phyloP scores from a whole-genome alignment of 1,140 invertebrate genomes.

The Eumeta japonica region DNA sequence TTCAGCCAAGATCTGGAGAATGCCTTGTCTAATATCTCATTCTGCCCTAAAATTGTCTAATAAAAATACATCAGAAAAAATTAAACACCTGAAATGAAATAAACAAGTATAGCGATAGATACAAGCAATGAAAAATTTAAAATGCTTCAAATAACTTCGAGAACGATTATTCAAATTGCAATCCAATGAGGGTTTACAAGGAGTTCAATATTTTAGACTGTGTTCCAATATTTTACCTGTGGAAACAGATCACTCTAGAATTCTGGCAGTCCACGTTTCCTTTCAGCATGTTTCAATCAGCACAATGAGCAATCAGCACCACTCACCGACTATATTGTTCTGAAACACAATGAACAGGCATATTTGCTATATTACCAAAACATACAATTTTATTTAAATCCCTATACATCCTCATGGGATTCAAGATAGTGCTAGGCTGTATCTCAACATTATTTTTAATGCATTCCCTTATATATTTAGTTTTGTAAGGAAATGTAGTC shows the following conservation, averaged over 20 bases:
- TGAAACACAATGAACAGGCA: slow-evolving; percentile 46
- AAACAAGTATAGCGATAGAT: too few species aligned
- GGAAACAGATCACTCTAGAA: slow-evolving; percentile 24
- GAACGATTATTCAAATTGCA: too few species aligned
- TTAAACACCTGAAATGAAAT: too few species aligned
- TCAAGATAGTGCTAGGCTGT: slow-evolving; percentile 42
- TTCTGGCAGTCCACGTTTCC: slow-evolving; percentile 26
- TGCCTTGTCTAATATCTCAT: too few species aligned
- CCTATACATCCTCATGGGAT: slow-evolving; percentile 45
- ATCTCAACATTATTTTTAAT: slow-evolving; percentile 36
- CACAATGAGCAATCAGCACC: slow-evolving; percentile 41
- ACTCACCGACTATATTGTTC: slow-evolving; percentile 43
- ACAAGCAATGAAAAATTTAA: too few species aligned
- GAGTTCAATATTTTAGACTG: too few species aligned
- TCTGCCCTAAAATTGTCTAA: too few species aligned
- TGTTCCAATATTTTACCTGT: too few species aligned
- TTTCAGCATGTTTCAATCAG: slow-evolving; percentile 32
- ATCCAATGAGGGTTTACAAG: too few species aligned
- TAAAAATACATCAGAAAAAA: too few species aligned
- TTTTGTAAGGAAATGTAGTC: slow-evolving; percentile 48
- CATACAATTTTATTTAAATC: slow-evolving; percentile 52
- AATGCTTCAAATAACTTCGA: too few species aligned
- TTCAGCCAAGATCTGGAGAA: too few species aligned
- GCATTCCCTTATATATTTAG: slow-evolving; percentile 48
- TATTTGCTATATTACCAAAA: slow-evolving; percentile 42